Base-by-base conservation (phyloP, 2,113 vertebrate genomes). In the Quiscalus mexicanus region DNA sequence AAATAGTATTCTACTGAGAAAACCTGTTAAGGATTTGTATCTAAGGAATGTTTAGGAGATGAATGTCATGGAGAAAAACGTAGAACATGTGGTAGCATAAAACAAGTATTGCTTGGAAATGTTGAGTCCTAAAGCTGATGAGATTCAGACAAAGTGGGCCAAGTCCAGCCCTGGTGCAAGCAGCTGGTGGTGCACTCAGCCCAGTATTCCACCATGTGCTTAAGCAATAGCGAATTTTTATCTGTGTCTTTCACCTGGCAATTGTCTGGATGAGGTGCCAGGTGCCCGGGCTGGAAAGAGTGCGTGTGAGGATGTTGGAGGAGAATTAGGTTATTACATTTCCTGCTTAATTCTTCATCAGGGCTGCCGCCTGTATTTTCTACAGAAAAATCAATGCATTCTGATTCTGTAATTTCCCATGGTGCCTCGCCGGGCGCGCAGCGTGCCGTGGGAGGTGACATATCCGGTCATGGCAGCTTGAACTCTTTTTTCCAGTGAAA, bases 391-490 rank as follows among this genome's bases (percentile, higher is more conserved):
- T 99, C 99, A 98, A 99, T 99, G 99, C 97, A 95, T 98, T 99
- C 98, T 98, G 98, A 98, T 98, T 98, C 98, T 95, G 96, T 99
- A 98, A 99, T 99, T 99, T 99, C 99, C 99, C 99, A 98, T 96
- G 99, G 98, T 99, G 98, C 98, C 96, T 97, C 96, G 96, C 98
- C 96, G 82, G 95, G 96, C 95, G 97, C 94, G 96, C 97, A 86
- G 95, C 90, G 97, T 98, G 98, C 96, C 94, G 60, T 97, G 98
- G 96, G 98, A 99, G 99, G 98, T 99, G 99, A 99, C 98, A 98
- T 98, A 98, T 98, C 98, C 96, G 97, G 98, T 98, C 98, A 98
- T 88, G 96, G 98, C 97, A 97, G 98, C 95, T 95, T 97, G 97
- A 98, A 97, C 98, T 98, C 98, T 97, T 98, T 95, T 96, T 90